These are phyloP conservation scores for Pyrgilauda ruficollis DNA, from an alignment of 2,113 vertebrate genomes.

Conservation along the genomic window DNA sequence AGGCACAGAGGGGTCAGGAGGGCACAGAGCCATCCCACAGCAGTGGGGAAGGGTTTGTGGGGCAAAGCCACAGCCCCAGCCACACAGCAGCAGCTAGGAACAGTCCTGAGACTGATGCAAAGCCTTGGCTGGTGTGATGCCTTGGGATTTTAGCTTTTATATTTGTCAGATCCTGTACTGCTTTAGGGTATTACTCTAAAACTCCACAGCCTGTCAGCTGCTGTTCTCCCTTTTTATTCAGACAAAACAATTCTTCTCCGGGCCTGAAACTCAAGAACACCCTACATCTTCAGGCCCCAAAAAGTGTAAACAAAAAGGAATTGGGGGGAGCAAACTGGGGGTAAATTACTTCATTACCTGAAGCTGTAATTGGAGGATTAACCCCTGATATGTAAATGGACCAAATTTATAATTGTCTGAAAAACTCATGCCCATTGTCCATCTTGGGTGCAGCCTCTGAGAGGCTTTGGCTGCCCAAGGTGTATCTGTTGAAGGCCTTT, in stretches of 20 bases:
- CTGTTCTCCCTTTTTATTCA: not conserved
- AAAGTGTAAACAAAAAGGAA: not conserved
- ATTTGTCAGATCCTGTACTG: not conserved
- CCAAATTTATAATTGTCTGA: not conserved
- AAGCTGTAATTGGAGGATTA: not conserved
- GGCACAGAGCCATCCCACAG: fast-evolving
- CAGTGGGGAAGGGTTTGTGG: not conserved
- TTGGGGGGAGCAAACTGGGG: not conserved
- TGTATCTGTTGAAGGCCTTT: not conserved
- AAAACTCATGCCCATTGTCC: not conserved
- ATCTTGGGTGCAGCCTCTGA: not conserved
- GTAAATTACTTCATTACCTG: not conserved
- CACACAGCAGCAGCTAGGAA: fast-evolving
- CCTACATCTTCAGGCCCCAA: not conserved
- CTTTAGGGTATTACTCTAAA: not conserved
- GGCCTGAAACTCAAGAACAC: not conserved
- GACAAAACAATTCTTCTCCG: not conserved
- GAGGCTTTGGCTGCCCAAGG: not conserved
- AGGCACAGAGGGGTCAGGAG: not conserved
- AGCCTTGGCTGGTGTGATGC: not conserved
- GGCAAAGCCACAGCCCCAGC: not conserved
- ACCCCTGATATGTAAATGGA: not conserved
- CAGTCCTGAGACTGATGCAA: fast-evolving
- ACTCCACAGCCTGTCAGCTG: not conserved
- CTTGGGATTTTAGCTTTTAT: not conserved